Evolutionary conservation across 2,888 invertebrate species (phyloP), one percentile per base, ranked within the genome.

Genomic region (Drosophila barbarae): DNA sequence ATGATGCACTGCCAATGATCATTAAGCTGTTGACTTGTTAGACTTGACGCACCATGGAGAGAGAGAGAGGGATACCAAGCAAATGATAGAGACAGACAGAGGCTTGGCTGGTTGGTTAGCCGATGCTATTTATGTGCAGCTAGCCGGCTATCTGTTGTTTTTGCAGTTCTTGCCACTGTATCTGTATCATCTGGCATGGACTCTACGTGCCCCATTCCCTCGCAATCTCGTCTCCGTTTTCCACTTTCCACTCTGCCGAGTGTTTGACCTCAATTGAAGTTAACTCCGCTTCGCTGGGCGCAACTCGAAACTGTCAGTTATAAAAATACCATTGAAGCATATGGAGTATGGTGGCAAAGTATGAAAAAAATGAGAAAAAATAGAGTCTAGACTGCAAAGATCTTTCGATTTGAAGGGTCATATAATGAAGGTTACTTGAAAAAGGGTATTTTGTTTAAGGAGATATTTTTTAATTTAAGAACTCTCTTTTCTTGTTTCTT

Each of bases 231-330:
- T 44, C 47, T 34, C n/a, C 30, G 39, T 13, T 51, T 56, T 34
- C 49, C 28, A n/a, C 36, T 42, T 32, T 59, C 60, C 63, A 26
- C 50, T 32, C 38, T 49, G 72, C 47, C 32, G 74, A 84, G 74
- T 78, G 84, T 67, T 61, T 77, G 84, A 81, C 77, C 77, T 78
- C 83, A 84, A 84, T 78, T 76, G 73, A 67, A 73, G 80, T 79
- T 76, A 63, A 61, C 67, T 64, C 41, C 65, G 72, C 68, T 63
- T 57, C 56, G 70, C 35, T 67, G 47, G 30, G 52, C 39, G 57
- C 42, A 18, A 42, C 34, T 58, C n/a, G 42, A 57, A 58, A 42
- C 34, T 71, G 80, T 64, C 57, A 61, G 77, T 77, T 77, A 77
- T 69, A 77, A 79, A 79, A 68, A 79, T 76, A 82, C 76, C 53